phyloP scores from a whole-genome alignment of 1,140 invertebrate genomes.

The Tetramorium simillimum region DNA sequence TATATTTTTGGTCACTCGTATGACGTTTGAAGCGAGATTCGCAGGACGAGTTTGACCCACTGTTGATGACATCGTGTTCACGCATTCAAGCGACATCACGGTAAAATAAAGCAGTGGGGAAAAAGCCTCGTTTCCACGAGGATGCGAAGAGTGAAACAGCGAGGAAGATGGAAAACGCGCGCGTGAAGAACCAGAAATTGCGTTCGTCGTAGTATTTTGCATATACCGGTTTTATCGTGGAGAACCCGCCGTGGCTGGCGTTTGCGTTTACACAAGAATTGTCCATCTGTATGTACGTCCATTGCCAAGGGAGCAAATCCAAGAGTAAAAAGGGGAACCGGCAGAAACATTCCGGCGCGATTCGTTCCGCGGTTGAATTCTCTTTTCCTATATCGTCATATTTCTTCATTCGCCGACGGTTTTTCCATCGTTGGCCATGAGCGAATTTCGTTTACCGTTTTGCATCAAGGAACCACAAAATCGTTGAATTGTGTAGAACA shows the following conservation, averaged over 20 bases:
- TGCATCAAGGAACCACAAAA: background rate
- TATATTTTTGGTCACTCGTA: background rate
- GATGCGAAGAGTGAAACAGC: conserved; percentile 29
- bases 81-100: conserved; percentile 23
- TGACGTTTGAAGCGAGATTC: conserved; percentile 19
- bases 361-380: conserved; percentile 24
- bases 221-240: conserved; percentile 48
- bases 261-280: conserved; percentile 65
- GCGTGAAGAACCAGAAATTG: conserved; percentile 59
- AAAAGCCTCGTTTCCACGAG: conserved; percentile 3
- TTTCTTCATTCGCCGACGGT: conserved; percentile 12
- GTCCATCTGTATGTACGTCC: conserved; percentile 47
- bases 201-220: conserved; percentile 59
- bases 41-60: background rate
- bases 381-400: conserved; percentile 26
- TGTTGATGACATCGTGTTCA: conserved; percentile 17
- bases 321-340: conserved; percentile 34
- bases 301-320: conserved; percentile 36
- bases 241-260: conserved; percentile 3
- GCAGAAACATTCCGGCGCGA: conserved; percentile 36
- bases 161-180: conserved; percentile 35
- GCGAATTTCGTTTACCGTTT: conserved; percentile 22
- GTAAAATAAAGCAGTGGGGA: conserved; percentile 18
- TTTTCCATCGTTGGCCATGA: background rate
- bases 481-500: background rate